phyloP scores from a whole-genome alignment of 2,113 vertebrate genomes.

The Anguilla japonica region DNA sequence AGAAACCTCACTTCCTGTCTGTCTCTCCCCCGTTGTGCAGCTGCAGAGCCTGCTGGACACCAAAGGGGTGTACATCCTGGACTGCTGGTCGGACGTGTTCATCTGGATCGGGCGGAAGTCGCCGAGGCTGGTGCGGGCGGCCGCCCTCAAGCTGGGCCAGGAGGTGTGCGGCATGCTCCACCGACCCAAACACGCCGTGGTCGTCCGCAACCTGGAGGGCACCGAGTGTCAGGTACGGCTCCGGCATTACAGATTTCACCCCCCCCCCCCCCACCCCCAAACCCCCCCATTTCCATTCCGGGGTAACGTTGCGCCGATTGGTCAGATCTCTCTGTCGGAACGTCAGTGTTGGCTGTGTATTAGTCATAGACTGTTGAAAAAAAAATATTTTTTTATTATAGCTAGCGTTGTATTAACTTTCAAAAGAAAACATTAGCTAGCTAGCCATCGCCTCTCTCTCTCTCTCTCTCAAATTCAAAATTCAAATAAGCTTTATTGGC shows the following conservation, averaged over 20 bases:
- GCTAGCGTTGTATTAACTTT: too few relatives aligned
- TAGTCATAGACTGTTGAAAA: too few relatives aligned
- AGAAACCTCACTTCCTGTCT: not conserved
- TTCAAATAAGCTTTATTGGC: too few relatives aligned
- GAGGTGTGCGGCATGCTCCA: slow-evolving; percentile 95
- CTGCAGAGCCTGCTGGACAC: slow-evolving; percentile 94
- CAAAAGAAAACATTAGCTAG: too few relatives aligned
- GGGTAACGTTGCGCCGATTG: too few relatives aligned
- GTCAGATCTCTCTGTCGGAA: too few relatives aligned
- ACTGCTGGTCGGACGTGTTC: slow-evolving; percentile 96
- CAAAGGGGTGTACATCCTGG: slow-evolving; percentile 90
- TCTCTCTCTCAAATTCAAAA: too few relatives aligned
- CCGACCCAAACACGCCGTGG: slow-evolving; percentile 86
- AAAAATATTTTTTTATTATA: too few relatives aligned
- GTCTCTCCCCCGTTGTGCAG: slow-evolving; percentile 55
- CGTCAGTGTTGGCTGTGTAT: too few relatives aligned
- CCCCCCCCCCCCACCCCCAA: too few relatives aligned
- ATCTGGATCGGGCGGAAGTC: slow-evolving; percentile 98
- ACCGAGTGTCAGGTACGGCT: slow-evolving; percentile 87
- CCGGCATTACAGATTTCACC: not conserved
- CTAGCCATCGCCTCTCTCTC: too few relatives aligned
- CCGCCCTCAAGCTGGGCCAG: slow-evolving; percentile 93
- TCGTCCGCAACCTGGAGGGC: slow-evolving; percentile 92
- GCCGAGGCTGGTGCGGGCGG: slow-evolving; percentile 87
- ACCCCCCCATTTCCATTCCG: too few relatives aligned